Base-by-base conservation (phyloP, 2,888 invertebrate species). In the Mythimna loreyi region DNA sequence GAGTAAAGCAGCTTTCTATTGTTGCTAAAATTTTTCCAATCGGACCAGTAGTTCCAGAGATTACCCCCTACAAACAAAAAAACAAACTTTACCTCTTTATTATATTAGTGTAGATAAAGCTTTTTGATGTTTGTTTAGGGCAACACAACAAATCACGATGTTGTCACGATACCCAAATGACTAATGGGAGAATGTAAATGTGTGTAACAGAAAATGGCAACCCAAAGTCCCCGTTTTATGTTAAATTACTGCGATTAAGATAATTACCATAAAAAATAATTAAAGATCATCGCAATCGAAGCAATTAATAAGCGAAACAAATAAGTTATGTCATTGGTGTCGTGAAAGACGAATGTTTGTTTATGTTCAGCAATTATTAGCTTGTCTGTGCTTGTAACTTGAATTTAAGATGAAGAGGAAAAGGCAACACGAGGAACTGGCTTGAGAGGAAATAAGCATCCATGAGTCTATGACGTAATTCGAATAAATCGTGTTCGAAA, bases 241-340 rank as follows among this genome's bases (percentile, higher is more conserved):
- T 66, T 63, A 63, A 78, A 75, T 78, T n/a, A 70, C 69, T 19
- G 25, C 58, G 49, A 75, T 80, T 63, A 78, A 63, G 9, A 21
- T 60, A 57, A 75, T 75, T 70, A 63, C 45, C 66, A 80, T 70
- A 80, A 59, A 62, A 49, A 57, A 67, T 67, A 49, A 69, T 75
- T 53, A 60, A 45, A 65, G 33, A 66, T 21, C 59, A 66, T 55
- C 77, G 45, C 63, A 75, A 69, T 66, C 40, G 67, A 68, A 45
- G 55, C 66, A 74, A 78, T 81, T 72, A 81, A 81, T 71, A 58
- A 72, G 28, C 52, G 52, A 63, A 72, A 62, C 33, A 61, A 74
- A 67, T 56, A 60, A 45, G 69, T 81, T 77, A 81, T 72, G 68
- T 83, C 71, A 83, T 61, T 65, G 63, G 58, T 83, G 80, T 71